These are phyloP conservation scores for Syngnathoides biaculeatus DNA, from an alignment of 2,113 vertebrate species.

Conservation along the genomic window DNA sequence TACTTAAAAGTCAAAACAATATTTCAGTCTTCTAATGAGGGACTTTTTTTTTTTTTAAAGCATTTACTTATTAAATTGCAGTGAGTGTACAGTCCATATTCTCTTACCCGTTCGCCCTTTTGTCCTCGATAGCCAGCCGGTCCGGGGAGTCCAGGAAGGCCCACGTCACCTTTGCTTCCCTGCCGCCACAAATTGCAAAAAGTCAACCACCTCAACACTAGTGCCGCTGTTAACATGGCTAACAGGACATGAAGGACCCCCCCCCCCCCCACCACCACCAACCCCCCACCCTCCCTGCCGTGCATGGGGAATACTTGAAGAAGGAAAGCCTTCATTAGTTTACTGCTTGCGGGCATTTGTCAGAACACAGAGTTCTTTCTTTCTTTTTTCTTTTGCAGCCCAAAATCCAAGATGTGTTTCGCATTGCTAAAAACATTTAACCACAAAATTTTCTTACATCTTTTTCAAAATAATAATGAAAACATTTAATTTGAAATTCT, in stretches of 20 bases:
- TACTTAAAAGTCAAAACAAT: too few relatives aligned
- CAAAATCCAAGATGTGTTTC: too few relatives aligned
- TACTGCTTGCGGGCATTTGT: conserved; percentile 62
- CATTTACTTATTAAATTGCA: too few relatives aligned
- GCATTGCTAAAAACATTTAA: too few relatives aligned
- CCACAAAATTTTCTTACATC: too few relatives aligned
- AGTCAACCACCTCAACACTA: conserved; percentile 39
- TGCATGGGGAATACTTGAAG: not conserved
- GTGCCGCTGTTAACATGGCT: conserved; percentile 32
- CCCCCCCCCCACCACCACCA: conserved; percentile 2
- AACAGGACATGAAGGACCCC: not conserved
- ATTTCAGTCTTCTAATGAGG: too few relatives aligned
- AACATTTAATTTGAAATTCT: too few relatives aligned
- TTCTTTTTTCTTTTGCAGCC: too few relatives aligned
- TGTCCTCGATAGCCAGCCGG: conserved; percentile 83
- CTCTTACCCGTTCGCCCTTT: conserved; percentile 89
- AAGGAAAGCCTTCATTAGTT: too few relatives aligned
- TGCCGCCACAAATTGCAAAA: conserved; percentile 66
- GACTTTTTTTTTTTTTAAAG: too few relatives aligned
- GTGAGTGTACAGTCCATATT: not conserved
- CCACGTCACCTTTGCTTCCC: conserved; percentile 83
- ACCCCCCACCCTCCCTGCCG: not conserved
- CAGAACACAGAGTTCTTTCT: conserved; percentile 82
- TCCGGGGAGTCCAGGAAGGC: conserved; percentile 88
- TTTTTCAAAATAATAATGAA: too few relatives aligned